Percentiles rank a stretch among this genome's conserved stretches.
phyloP scores from a whole-genome alignment of 2,113 vertebrate genomes.

The Amia ocellicauda region DNA sequence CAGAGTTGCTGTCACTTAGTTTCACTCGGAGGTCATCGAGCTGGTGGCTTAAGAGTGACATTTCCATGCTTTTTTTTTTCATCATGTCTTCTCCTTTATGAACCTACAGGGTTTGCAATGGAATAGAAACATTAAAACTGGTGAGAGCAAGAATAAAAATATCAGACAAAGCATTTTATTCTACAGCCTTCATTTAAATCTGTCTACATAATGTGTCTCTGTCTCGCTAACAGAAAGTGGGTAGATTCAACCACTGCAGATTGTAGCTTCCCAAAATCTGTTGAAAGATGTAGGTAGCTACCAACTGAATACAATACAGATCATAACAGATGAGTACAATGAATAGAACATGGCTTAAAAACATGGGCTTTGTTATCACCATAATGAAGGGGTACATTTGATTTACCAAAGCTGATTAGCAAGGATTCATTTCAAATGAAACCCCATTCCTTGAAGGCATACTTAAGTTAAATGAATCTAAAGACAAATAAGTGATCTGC shows the following conservation, averaged over 20 bases:
- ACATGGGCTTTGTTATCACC: background rate
- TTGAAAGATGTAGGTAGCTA: too few species aligned
- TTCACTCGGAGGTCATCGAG: constrained; percentile 37
- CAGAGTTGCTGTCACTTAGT: constrained; percentile 31
- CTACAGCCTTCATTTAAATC: too few species aligned
- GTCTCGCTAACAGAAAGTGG: too few species aligned
- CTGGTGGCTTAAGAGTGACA: constrained; percentile 36
- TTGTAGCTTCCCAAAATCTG: too few species aligned
- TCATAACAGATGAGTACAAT: background rate
- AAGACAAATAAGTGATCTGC: background rate
- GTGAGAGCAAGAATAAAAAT: too few species aligned
- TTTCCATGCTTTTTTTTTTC: constrained; percentile 37
- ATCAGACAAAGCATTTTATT: too few species aligned
- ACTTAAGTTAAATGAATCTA: background rate
- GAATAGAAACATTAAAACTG: too few species aligned
- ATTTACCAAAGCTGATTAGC: constrained; percentile 20
- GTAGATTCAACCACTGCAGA: too few species aligned
- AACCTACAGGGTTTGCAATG: constrained; percentile 33
- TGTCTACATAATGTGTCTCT: too few species aligned
- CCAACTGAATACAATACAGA: background rate
- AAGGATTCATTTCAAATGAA: constrained; percentile 9
- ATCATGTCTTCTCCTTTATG: constrained; percentile 37
- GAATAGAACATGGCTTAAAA: constrained; percentile 17
- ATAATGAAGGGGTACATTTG: constrained; percentile 19
- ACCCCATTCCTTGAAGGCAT: constrained; percentile 6